These are phyloP conservation scores for Sphaeramia orbicularis DNA, from an alignment of 2,797 vertebrate species.

Conservation along the genomic window DNA sequence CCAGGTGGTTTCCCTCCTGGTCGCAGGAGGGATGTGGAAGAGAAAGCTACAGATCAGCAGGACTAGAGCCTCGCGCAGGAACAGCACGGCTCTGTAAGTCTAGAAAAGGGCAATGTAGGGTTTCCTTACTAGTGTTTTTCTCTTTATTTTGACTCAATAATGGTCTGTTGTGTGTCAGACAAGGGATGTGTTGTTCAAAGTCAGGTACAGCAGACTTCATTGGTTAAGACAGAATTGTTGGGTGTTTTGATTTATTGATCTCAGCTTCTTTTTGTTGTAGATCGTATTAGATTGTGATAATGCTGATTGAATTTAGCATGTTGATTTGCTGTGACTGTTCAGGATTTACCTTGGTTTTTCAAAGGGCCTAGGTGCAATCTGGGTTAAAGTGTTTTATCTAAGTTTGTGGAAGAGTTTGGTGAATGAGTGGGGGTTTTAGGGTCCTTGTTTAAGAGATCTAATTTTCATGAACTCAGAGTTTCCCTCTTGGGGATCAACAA, in stretches of 20 bases:
- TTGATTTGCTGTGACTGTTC: neutral
- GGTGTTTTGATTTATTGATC: neutral
- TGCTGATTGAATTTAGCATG: too few species aligned
- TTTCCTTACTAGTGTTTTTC: neutral
- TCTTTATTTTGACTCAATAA: neutral
- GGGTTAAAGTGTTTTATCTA: too few species aligned
- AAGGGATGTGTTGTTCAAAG: constrained; percentile 2
- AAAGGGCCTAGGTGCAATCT: too few species aligned
- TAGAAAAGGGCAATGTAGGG: neutral
- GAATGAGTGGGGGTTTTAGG: too few species aligned
- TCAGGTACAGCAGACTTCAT: neutral
- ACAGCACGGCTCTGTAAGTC: constrained; percentile 67
- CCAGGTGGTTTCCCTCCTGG: constrained; percentile 52
- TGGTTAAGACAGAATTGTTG: neutral
- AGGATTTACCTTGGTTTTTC: too few species aligned
- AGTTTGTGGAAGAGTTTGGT: too few species aligned
- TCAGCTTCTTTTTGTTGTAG: too few species aligned
- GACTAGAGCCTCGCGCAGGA: constrained; percentile 55
- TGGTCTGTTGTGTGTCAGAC: constrained; percentile 12
- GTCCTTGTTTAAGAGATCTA: too few species aligned
- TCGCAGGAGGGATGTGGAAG: constrained; percentile 75
- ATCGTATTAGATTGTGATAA: too few species aligned
- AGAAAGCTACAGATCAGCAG: constrained; percentile 75
- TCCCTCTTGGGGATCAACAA: too few species aligned
- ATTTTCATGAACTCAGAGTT: too few species aligned